Evolutionary conservation across 2,888 invertebrate species (phyloP), one percentile per base, ranked within the genome.

Genomic region (Vannuccia rotundouncinata): DNA sequence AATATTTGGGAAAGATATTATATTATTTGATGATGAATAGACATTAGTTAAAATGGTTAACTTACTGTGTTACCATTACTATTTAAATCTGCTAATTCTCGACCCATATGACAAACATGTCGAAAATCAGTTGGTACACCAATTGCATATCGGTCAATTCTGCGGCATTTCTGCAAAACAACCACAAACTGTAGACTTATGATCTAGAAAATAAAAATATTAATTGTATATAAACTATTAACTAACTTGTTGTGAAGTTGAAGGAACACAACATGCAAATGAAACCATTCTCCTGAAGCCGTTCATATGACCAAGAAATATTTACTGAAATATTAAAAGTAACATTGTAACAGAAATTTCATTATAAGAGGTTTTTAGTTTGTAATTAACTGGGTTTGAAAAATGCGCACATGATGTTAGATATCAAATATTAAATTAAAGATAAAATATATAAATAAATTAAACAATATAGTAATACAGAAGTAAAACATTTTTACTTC

Each of bases 261-360:
- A 66, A 22, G 66, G 66, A n/a, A 66, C 66, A 66, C 66, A 66
- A 66, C 66, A 66, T 5, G 66, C 66, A 22, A 66, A 66, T 5
- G 66, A 66, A 66, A 66, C 66, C 66, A 66, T 66, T 66, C 66
- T 66, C 25, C 66, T 66, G 22, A 66, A 66, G 66, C 66, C 66
- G 66, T 66, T 66, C 66, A 66, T 66, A 66, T 66, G 66, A 66
- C 66, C 66, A 66, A 66, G 22, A n/a, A 22, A 66, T 66, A 22
- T 66, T 66, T 66, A n/a, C 66, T 66, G 66, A 66, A 66, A 66
- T 22, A 13, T 22, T 5, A 66, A 66, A 5, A 45, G 10, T 45
- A 45, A 45, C n/a, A n/a, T n/a, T n/a, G n/a, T n/a, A n/a, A n/a
- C n/a, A n/a, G n/a, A n/a, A n/a, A n/a, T n/a, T n/a, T n/a, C n/a